Evolutionary conservation across 2,113 vertebrate species (phyloP).

Genomic region (Callorhinus ursinus): DNA sequence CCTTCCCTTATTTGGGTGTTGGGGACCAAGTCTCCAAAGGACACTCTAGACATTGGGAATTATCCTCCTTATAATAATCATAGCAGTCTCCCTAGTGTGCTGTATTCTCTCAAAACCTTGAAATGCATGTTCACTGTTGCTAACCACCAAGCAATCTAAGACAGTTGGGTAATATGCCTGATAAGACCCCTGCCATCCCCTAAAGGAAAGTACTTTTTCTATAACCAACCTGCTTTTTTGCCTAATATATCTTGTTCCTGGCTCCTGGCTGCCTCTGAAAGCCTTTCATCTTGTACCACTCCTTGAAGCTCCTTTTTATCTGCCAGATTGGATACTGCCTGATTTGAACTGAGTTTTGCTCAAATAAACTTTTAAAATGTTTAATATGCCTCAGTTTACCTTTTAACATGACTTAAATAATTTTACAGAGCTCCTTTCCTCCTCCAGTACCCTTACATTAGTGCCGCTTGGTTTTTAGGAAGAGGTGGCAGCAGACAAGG

Average conservation of each 20-base stretch:
- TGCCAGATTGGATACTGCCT: not conserved
- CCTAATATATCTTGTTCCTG: not conserved
- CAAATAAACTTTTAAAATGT: not conserved
- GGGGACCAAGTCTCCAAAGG: not conserved
- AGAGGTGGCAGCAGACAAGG: not conserved
- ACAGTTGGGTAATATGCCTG: not conserved
- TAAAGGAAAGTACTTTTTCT: not conserved
- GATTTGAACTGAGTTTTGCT: not conserved
- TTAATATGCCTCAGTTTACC: not conserved
- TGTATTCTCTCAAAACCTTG: not conserved
- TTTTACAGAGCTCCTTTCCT: not conserved
- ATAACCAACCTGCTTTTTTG: not conserved
- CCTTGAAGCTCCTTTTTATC: not conserved
- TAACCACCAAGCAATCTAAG: not conserved
- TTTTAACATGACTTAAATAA: not conserved
- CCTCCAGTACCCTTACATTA: not conserved
- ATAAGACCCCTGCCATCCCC: not conserved
- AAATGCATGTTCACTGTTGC: not conserved
- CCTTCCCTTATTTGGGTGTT: not conserved
- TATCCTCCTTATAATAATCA: not conserved
- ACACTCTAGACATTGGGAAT: not conserved
- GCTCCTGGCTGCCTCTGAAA: not conserved
- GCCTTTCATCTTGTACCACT: not conserved
- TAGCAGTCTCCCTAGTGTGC: not conserved
- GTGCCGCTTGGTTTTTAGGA: not conserved